Percentiles rank a stretch among this genome's conserved stretches.
phyloP scores from a whole-genome alignment of 1,140 invertebrate genomes.

The Rhizoglyphus robini region DNA sequence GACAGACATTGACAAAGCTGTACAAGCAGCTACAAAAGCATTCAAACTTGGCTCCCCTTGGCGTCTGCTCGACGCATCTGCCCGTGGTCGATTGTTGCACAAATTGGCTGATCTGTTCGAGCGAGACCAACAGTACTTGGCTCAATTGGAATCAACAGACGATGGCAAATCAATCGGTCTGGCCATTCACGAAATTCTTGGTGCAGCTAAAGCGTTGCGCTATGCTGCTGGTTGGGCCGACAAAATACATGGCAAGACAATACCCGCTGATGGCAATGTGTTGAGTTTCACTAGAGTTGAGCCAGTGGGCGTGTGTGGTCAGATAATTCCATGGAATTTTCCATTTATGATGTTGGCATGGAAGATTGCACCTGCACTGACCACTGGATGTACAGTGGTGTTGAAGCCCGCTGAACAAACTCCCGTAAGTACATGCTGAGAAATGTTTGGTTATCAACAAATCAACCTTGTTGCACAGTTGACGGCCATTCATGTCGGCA shows the following conservation, averaged over 20 bases:
- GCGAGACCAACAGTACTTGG: slow-evolving; percentile 24
- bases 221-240: slow-evolving; percentile 86
- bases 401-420: slow-evolving; percentile 89
- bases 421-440: slow-evolving; percentile 37
- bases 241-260: slow-evolving; percentile 76
- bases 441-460: not conserved
- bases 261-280: slow-evolving; percentile 44
- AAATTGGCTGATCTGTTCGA: slow-evolving; percentile 26
- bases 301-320: slow-evolving; percentile 70
- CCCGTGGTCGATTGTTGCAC: slow-evolving; percentile 33
- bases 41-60: slow-evolving; percentile 33
- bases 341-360: slow-evolving; percentile 54
- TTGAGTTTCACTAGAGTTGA: slow-evolving; percentile 56
- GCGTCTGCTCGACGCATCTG: slow-evolving; percentile 36
- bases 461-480: slow-evolving; percentile 34
- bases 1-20: slow-evolving; percentile 36
- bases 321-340: slow-evolving; percentile 87
- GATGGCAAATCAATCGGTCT: slow-evolving; percentile 67
- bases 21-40: slow-evolving; percentile 33
- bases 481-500: slow-evolving; percentile 62
- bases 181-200: slow-evolving; percentile 50
- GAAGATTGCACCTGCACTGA: slow-evolving; percentile 71
- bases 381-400: slow-evolving; percentile 67
- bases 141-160: slow-evolving; percentile 57
- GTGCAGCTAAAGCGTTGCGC: slow-evolving; percentile 46